These are phyloP conservation scores for Mustelus asterias DNA, from an alignment of 2,113 vertebrate species.

Conservation along the genomic window DNA sequence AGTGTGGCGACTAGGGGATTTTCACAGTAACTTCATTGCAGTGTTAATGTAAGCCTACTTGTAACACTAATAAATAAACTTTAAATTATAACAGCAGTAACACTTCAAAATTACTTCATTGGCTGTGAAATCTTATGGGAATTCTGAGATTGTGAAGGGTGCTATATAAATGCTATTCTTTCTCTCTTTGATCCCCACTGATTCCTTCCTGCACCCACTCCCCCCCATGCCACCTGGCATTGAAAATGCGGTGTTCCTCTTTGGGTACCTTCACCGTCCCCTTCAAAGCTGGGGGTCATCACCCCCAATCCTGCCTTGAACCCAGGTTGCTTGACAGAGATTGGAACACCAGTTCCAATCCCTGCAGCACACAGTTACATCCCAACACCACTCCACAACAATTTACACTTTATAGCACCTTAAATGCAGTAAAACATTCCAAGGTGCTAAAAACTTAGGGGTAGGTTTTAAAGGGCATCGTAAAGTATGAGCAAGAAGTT, in stretches of 20 bases:
- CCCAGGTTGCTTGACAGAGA: background rate
- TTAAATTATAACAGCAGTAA: background rate
- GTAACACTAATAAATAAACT: too few relatives aligned
- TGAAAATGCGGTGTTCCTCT: too few relatives aligned
- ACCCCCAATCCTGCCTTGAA: background rate
- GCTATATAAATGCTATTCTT: background rate
- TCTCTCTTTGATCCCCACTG: background rate
- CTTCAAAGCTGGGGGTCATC: background rate
- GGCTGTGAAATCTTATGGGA: background rate
- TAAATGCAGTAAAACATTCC: background rate
- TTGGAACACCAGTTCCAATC: background rate
- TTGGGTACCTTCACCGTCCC: too few relatives aligned
- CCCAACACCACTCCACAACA: background rate
- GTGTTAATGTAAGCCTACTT: too few relatives aligned
- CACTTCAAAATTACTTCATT: background rate
- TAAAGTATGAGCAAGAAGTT: background rate
- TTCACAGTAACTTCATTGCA: too few relatives aligned
- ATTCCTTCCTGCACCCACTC: background rate
- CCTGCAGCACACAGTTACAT: background rate
- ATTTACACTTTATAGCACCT: background rate
- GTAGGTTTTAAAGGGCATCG: background rate
- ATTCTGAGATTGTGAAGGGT: background rate
- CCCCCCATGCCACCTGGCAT: too few relatives aligned
- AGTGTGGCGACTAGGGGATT: too few relatives aligned
- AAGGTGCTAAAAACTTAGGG: background rate